Percentiles rank a stretch among this genome's conserved stretches.
Conservation (phyloP, 2,888 invertebrate genomes). For the Macrophya alboannulata region DNA sequence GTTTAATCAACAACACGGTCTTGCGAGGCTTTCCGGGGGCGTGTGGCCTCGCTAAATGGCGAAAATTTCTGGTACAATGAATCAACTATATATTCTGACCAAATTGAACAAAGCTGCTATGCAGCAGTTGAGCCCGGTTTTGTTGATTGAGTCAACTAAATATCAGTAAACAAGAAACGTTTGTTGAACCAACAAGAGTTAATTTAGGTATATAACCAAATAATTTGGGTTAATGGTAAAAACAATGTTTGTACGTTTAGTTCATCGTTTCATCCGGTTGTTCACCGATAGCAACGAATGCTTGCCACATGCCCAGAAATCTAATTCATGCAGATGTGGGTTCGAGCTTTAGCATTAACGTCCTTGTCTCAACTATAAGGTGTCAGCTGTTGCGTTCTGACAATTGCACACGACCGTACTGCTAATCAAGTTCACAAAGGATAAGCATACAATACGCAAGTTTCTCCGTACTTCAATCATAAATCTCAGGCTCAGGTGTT, state of each 20-base stretch:
- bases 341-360: background rate
- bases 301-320: no score
- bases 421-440: background rate
- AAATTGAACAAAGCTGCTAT: background rate
- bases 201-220: background rate
- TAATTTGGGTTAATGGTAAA: background rate
- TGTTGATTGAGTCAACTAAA: background rate
- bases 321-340: background rate
- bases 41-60: background rate
- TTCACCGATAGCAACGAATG: no score
- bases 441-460: background rate
- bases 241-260: background rate
- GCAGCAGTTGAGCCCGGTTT: background rate
- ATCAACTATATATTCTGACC: background rate
- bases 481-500: background rate
- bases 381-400: constrained; percentile 10
- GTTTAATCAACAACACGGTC: background rate
- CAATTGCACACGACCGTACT: constrained; percentile 2
- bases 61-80: background rate
- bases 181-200: background rate
- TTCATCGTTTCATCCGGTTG: no score
- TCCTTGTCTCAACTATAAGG: constrained; percentile 3
- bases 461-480: background rate
- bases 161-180: background rate
- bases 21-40: background rate